Conservation (phyloP, 1,140 invertebrate species). For the Drosophila ercepeae region DNA sequence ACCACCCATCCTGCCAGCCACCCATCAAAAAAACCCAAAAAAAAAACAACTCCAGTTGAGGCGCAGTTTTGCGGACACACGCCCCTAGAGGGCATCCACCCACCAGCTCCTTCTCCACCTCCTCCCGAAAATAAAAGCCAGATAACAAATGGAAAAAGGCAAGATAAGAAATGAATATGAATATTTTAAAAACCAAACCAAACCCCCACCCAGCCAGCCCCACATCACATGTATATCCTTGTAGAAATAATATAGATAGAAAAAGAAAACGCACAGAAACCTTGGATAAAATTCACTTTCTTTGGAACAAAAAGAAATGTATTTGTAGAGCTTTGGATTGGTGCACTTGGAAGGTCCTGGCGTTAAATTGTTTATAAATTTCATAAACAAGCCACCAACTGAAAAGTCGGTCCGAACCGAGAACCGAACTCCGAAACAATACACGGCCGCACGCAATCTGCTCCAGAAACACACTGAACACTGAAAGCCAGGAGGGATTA, state of each 20-base stretch:
- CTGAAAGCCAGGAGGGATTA: slow-evolving; percentile 48
- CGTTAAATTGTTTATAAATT: slow-evolving; percentile 3
- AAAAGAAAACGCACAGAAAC: neutral
- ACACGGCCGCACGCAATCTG: slow-evolving; percentile 64
- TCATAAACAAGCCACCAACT: slow-evolving; percentile 1
- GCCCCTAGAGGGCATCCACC: slow-evolving; percentile 18
- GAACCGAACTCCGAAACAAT: neutral
- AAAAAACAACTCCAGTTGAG: slow-evolving; percentile 26
- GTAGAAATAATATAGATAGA: too few species aligned
- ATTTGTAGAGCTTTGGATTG: neutral
- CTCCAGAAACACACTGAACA: slow-evolving; percentile 60
- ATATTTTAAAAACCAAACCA: slow-evolving; percentile 53
- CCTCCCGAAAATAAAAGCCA: neutral
- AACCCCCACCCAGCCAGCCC: neutral
- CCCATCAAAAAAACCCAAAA: neutral
- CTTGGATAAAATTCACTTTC: neutral
- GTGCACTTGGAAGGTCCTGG: neutral
- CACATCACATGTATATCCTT: neutral
- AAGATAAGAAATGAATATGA: slow-evolving; percentile 33
- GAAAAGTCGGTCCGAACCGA: neutral
- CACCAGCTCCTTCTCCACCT: neutral
- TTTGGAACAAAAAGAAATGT: neutral
- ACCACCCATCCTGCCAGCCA: neutral
- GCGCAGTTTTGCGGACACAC: slow-evolving; percentile 41
- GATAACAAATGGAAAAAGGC: slow-evolving; percentile 31